phyloP scores from a whole-genome alignment of 1,140 invertebrate species.

The Drosophila grimshawi region DNA sequence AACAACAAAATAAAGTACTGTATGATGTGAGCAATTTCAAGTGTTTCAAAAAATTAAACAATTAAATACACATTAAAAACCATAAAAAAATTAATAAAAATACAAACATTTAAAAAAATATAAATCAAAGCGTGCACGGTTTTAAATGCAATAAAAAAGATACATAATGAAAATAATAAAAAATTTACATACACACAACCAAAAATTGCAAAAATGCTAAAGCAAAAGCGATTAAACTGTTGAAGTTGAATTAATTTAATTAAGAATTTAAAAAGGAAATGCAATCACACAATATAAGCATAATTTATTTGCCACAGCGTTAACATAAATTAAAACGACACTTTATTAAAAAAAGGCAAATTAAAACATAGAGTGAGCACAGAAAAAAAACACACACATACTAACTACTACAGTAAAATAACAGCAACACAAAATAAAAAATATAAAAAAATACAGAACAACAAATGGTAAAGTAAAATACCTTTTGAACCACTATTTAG shows the following conservation, averaged over 20 bases:
- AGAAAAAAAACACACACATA: conserved; percentile 48
- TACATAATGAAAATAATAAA: conserved; percentile 40
- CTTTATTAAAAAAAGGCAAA: conserved; percentile 65
- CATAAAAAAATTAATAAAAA: conserved; percentile 21
- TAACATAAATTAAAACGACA: conserved; percentile 39
- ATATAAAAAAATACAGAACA: conserved; percentile 29
- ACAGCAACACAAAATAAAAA: conserved; percentile 47
- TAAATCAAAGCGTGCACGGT: conserved; percentile 61
- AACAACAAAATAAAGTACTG: conserved; percentile 36
- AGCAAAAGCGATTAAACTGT: conserved; percentile 62
- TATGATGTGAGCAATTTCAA: conserved; percentile 81
- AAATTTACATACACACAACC: conserved; percentile 49
- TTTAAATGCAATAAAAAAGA: conserved; percentile 73
- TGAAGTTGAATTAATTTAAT: conserved; percentile 79
- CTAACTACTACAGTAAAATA: conserved; percentile 50
- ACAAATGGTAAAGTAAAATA: conserved; percentile 28
- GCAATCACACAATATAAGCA: conserved; percentile 68
- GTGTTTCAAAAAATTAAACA: conserved; percentile 72
- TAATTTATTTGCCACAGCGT: conserved; percentile 64
- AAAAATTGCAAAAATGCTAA: conserved; percentile 33
- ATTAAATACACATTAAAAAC: conserved; percentile 51
- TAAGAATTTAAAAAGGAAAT: conserved; percentile 69
- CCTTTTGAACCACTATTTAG: conserved; percentile 42
- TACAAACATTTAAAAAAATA: conserved; percentile 42
- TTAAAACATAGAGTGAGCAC: conserved; percentile 80